Evolutionary conservation across 2,113 vertebrate genomes (phyloP), one percentile per base, ranked within the genome.

Genomic region (Morone saxatilis): DNA sequence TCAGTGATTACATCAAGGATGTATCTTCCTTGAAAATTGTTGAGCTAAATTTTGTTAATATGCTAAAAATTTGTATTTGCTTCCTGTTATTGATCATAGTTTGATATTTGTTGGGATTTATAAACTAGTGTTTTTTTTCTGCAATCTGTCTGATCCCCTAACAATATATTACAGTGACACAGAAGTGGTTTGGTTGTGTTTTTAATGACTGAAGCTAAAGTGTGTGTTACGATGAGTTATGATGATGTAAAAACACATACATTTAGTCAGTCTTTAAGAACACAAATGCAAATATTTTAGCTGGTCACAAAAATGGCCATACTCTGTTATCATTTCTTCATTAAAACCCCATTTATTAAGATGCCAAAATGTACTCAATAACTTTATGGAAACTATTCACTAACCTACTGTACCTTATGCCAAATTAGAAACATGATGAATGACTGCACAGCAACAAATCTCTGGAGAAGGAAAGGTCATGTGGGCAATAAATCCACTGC

Each of bases 391-490:
- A 85, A 84, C 48, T 63, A 51, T 87, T 72, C 68, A 57, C 50
- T 72, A 65, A 89, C 82, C 72, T 67, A 50, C 70, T 81, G 76
- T 62, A 77, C 57, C 86, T 76, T 74, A 31, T 86, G 78, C 53
- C 80, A 79, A 88, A 85, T 85, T 67, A 80, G 70, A 88, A 92
- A 89, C 81, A 89, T 85, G 84, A 94, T 90, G 81, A 88, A 90
- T 71, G 86, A 90, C 86, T 85, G 90, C 94, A 91, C 86, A 71
- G 92, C 90, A 94, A 92, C 91, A 92, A 93, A 93, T 93, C 93
- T 94, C 88, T 63, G 60, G 76, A 93, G 85, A 91, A 72, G 86
- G 36, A 95, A 95, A 95, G 95, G 94, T 95, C 94, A 95, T 73
- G 77, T 72, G 84, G 77, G 86, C 92, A 86, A 88, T 94, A 95